A percentile compares a stretch with the other conserved stretches of the same genome.
phyloP scores from a whole-genome alignment of 1,140 invertebrate genomes.

The Idris sp. region DNA sequence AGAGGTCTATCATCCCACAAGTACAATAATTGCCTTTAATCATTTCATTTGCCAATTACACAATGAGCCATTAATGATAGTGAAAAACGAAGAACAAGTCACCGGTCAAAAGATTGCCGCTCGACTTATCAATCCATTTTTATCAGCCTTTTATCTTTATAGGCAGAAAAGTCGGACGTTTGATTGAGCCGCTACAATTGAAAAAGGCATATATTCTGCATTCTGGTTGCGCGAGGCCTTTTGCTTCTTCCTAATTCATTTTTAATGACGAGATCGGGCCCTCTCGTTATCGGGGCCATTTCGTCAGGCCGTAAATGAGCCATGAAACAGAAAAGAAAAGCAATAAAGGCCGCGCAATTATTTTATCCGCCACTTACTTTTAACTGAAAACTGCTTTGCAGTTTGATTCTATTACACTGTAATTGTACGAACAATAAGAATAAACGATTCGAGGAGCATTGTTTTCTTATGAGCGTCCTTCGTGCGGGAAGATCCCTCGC shows the following conservation, averaged over 20 bases:
- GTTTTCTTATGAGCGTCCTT: conserved; percentile 50
- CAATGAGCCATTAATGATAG: not conserved
- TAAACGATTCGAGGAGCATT: conserved; percentile 41
- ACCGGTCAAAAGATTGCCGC: too few relatives aligned
- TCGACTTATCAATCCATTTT: not conserved
- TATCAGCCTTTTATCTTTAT: conserved; percentile 11
- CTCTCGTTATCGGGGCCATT: conserved; percentile 35
- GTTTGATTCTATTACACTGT: conserved; percentile 38
- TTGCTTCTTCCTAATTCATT: conserved; percentile 41
- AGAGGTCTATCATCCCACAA: too few relatives aligned
- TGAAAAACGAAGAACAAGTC: conserved; percentile 4
- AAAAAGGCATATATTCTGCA: too few relatives aligned
- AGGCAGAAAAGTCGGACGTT: conserved; percentile 1
- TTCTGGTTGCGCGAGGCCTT: conserved; percentile 16
- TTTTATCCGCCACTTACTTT: conserved; percentile 19
- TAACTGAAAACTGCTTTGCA: conserved; percentile 12
- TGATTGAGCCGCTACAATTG: conserved; percentile 21
- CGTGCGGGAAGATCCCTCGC: conserved; percentile 31
- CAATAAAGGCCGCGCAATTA: conserved; percentile 38
- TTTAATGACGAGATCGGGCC: conserved; percentile 24
- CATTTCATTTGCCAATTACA: too few relatives aligned
- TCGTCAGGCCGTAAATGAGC: conserved; percentile 29
- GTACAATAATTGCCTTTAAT: too few relatives aligned
- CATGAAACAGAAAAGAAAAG: conserved; percentile 33
- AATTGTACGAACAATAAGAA: conserved; percentile 48